phyloP scores from a whole-genome alignment of 1,140 invertebrate species.

The Platorchestia sp. region DNA sequence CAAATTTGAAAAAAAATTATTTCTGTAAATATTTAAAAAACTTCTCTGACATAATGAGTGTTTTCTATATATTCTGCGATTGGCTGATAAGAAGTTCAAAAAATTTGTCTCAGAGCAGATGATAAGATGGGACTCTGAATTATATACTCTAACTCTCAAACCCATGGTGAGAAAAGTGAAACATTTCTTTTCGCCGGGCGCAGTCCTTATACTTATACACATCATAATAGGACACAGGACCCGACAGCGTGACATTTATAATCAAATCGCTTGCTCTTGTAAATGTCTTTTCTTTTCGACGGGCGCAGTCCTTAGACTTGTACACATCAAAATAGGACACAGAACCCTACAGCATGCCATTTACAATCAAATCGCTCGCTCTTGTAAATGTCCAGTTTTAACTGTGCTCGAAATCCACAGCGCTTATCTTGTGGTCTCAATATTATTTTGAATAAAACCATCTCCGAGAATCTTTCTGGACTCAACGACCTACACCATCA shows the following conservation, averaged over 20 bases:
- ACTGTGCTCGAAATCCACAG: neutral
- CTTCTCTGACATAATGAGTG: neutral
- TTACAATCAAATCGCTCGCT: neutral
- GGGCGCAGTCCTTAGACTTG: neutral
- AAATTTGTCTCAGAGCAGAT: neutral
- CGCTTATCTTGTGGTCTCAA: too few relatives aligned
- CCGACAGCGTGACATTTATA: neutral
- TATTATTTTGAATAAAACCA: neutral
- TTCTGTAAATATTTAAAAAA: too few relatives aligned
- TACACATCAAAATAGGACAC: neutral
- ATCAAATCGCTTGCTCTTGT: neutral
- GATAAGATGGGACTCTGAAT: neutral
- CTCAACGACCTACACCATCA: neutral
- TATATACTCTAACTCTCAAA: neutral
- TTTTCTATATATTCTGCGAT: neutral
- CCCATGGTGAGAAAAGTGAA: neutral
- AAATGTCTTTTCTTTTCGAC: neutral
- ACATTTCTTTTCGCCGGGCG: neutral
- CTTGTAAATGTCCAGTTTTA: neutral
- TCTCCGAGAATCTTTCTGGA: neutral
- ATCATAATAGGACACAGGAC: neutral
- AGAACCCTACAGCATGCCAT: neutral
- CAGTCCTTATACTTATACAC: neutral
- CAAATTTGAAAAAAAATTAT: too few relatives aligned
- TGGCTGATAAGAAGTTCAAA: neutral